Evolutionary conservation across 1,140 invertebrate species (phyloP).

Genomic region (Papilio helenus): DNA sequence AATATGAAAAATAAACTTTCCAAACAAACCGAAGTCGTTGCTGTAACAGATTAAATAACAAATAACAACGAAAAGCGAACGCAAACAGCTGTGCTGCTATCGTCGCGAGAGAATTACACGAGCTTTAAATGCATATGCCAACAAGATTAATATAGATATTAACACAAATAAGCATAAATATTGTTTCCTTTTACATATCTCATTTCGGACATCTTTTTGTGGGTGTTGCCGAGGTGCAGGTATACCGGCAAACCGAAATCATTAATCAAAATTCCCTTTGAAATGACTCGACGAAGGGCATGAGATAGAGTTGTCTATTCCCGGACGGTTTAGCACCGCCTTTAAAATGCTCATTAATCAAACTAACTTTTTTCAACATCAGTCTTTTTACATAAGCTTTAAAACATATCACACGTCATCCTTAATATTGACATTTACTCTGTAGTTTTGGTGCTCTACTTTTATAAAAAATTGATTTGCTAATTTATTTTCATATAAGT

Average conservation of each 20-base stretch:
- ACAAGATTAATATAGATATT: constrained; percentile 73
- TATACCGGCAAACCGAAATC: constrained; percentile 58
- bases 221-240: constrained; percentile 71
- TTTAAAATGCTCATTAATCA: constrained; percentile 44
- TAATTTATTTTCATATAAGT: not conserved
- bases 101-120: constrained; percentile 42
- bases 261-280: constrained; percentile 75
- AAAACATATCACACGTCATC: not conserved
- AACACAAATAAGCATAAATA: constrained; percentile 66
- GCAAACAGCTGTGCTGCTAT: constrained; percentile 57
- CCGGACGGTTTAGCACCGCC: constrained; percentile 62
- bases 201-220: constrained; percentile 61
- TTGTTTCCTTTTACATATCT: constrained; percentile 60
- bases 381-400: constrained; percentile 18
- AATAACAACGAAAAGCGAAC: constrained; percentile 61
- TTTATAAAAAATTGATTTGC: not conserved
- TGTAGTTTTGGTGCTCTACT: not conserved
- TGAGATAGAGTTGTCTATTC: constrained; percentile 68
- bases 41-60: constrained; percentile 50
- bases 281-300: constrained; percentile 59
- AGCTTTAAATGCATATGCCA: constrained; percentile 55
- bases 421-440: not conserved
- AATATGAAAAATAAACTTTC: constrained; percentile 38
- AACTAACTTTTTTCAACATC: constrained; percentile 36
- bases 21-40: constrained; percentile 1